Evolutionary conservation across 2,888 invertebrate genomes (phyloP), one percentile per base, ranked within the genome.

Genomic region (Tribolium freemani): DNA sequence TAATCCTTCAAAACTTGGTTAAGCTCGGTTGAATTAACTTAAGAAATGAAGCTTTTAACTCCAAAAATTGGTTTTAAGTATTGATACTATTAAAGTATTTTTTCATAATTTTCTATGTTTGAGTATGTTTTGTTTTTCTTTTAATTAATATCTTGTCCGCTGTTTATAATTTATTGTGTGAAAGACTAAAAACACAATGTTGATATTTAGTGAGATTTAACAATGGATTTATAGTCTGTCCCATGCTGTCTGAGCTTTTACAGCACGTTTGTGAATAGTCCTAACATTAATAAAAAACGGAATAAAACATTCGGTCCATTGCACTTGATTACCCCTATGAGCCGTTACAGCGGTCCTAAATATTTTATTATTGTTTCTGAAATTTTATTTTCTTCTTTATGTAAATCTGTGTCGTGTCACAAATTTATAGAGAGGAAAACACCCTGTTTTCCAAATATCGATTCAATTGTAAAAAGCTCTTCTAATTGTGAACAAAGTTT

Each of bases 1-100:
- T 58, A 58, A 58, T 45, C 58, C 16, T 10, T 11, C 45, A 3
- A 56, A 58, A 58, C 45, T 58, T 58, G 8, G 45, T 57, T 58
- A 45, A 45, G 21, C 20, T 38, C 11, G 44, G 57, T 44, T 13
- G 20, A 58, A 58, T 58, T 58, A 58, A 58, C 44, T 38, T 20
- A 44, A 58, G 38, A 45, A 57, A 58, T 44, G 45, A 4, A 46
- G 46, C 46, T 46, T 46, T 46, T n/a, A 46, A 46, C 46, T n/a
- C 5, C 5, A 9, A 11, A 46, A 46, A 46, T 46, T 31, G n/a
- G n/a, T n/a, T n/a, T n/a, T n/a, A n/a, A n/a, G n/a, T n/a, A n/a
- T n/a, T n/a, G n/a, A n/a, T 31, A 31, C 31, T 31, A n/a, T 9
- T 3, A 31, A 9, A 31, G 9, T 8, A 31, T 8, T 8, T 31